Conservation (phyloP, 1,140 invertebrate genomes). For the Harlomillsia oculata region DNA sequence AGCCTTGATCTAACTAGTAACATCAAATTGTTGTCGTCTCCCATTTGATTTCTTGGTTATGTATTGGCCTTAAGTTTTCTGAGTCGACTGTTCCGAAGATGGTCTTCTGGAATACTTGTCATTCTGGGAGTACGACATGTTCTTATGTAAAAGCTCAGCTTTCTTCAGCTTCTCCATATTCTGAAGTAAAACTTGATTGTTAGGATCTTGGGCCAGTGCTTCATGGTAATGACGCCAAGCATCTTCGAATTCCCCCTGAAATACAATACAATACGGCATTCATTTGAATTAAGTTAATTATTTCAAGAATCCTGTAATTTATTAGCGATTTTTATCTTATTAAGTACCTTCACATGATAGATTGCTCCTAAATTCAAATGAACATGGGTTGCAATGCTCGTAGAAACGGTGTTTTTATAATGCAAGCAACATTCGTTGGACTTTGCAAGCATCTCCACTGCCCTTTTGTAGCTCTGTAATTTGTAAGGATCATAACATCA, state of each 20-base stretch:
- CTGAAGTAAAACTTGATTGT: conserved; percentile 36
- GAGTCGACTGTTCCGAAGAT: too few species aligned
- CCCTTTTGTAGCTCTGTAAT: conserved; percentile 31
- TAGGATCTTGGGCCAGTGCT: conserved; percentile 36
- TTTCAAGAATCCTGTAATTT: conserved; percentile 2
- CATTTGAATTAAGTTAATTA: conserved; percentile 3
- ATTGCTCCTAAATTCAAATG: conserved; percentile 34
- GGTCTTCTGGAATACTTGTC: too few species aligned
- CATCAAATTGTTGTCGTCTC: too few species aligned
- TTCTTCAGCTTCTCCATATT: conserved; percentile 37
- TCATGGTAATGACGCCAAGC: conserved; percentile 36
- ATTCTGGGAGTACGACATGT: conserved; percentile 8
- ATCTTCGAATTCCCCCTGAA: conserved; percentile 34
- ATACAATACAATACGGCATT: conserved; percentile 9
- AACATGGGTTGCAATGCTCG: conserved; percentile 31
- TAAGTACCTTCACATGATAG: conserved; percentile 33
- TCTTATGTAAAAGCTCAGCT: conserved; percentile 30
- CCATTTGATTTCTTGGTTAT: too few species aligned
- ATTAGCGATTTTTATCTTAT: not conserved
- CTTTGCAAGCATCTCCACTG: conserved; percentile 22
- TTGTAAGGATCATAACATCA: not conserved
- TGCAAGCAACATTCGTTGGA: conserved; percentile 22
- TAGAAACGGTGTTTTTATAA: conserved; percentile 14
- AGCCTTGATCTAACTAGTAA: too few species aligned
- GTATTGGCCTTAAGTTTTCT: too few species aligned